Conservation (phyloP, 2,797 vertebrate genomes). For the Hapalemur alaotrensis region DNA sequence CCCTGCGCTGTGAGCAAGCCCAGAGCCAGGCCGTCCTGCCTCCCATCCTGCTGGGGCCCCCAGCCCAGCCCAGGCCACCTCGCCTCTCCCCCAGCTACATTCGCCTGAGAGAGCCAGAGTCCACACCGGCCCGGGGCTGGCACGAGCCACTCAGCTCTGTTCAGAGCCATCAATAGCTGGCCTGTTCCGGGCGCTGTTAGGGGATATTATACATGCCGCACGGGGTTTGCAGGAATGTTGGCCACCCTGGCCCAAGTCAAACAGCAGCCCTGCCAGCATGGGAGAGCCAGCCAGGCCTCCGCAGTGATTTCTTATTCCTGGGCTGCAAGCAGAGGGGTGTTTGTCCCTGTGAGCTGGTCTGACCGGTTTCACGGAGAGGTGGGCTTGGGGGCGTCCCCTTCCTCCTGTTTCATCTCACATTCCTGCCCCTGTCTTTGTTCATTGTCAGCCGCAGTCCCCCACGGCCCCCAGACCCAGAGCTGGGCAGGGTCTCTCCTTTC, state of each 20-base stretch:
- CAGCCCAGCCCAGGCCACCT: not conserved
- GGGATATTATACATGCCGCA: slow-evolving; percentile 86
- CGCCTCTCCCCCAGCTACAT: slow-evolving; percentile 54
- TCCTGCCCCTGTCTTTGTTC: slow-evolving; percentile 39
- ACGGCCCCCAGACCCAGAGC: not conserved
- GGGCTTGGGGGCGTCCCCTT: slow-evolving; percentile 36
- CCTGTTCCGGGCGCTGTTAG: slow-evolving; percentile 86
- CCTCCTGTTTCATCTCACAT: not conserved
- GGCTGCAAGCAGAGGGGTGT: not conserved
- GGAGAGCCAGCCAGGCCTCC: slow-evolving; percentile 80
- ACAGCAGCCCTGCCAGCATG: slow-evolving; percentile 85
- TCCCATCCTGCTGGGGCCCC: slow-evolving; percentile 47
- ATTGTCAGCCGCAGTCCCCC: not conserved
- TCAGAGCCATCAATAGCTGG: slow-evolving; percentile 83
- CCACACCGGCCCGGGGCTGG: slow-evolving; percentile 69
- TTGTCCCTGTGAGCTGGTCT: slow-evolving; percentile 17
- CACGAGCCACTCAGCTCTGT: slow-evolving; percentile 70
- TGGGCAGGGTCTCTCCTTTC: slow-evolving; percentile 34
- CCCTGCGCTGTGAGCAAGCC: not conserved
- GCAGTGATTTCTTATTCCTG: slow-evolving; percentile 73
- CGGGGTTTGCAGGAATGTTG: slow-evolving; percentile 85
- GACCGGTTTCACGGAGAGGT: slow-evolving; percentile 54
- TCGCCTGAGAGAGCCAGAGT: slow-evolving; percentile 48
- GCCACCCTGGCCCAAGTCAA: slow-evolving; percentile 83
- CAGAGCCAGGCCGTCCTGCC: not conserved